phyloP scores from a whole-genome alignment of 2,888 invertebrate genomes.

The Penaeus monodon region DNA sequence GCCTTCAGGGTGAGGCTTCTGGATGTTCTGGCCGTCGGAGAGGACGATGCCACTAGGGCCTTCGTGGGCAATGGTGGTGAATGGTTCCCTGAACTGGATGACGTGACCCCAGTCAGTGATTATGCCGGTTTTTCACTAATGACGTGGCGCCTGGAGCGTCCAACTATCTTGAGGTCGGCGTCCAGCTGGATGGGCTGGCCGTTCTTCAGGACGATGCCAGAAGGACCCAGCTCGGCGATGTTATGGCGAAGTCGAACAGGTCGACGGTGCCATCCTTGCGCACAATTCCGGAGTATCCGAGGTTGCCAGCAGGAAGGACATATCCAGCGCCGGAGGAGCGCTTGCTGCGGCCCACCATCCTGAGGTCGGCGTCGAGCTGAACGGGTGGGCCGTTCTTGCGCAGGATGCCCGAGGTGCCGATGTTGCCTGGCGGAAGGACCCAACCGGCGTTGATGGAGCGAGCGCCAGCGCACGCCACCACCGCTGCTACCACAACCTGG shows the following conservation, averaged over 20 bases:
- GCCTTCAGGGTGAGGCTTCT: background rate
- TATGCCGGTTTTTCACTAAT: constrained; percentile 25
- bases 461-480: background rate
- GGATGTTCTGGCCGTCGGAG: constrained; percentile 3
- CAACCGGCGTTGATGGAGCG: background rate
- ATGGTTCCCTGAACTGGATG: constrained; percentile 10
- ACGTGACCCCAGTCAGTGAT: constrained; percentile 8
- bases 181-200: constrained; percentile 42
- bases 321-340: constrained; percentile 7
- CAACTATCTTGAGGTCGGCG: background rate
- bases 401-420: constrained; percentile 42
- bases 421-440: background rate
- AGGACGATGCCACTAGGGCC: background rate
- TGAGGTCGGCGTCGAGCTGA: constrained; percentile 17
- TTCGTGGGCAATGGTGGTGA: background rate
- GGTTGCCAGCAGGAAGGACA: background rate
- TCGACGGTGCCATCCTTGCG: constrained; percentile 36
- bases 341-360: background rate
- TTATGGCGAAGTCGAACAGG: constrained; percentile 44
- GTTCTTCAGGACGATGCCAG: constrained; percentile 44
- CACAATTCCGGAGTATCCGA: constrained; percentile 49
- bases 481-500: background rate
- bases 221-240: constrained; percentile 45
- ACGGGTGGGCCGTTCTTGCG: constrained; percentile 43
- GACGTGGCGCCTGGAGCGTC: constrained; percentile 10